Conservation (phyloP, 2,113 vertebrate genomes). For the Hucho hucho region DNA sequence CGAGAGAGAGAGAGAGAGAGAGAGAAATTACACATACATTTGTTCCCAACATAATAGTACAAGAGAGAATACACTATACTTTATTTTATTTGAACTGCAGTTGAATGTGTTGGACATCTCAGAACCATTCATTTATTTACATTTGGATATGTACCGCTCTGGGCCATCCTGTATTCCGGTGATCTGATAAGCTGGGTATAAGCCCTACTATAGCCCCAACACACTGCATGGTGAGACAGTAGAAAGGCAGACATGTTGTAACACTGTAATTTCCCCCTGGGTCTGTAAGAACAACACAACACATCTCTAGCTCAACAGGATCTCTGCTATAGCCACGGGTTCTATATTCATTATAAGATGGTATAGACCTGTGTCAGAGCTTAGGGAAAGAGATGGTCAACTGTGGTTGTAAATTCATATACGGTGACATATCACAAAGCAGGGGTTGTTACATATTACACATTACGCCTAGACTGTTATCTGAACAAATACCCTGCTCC, state of each 20-base stretch:
- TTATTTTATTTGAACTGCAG: too few relatives aligned
- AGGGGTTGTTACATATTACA: conserved; percentile 17
- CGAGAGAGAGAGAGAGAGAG: not conserved
- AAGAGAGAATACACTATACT: too few relatives aligned
- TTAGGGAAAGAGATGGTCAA: conserved; percentile 20
- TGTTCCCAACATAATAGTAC: too few relatives aligned
- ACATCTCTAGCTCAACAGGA: conserved; percentile 39
- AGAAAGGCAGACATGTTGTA: conserved; percentile 8
- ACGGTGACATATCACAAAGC: conserved; percentile 26
- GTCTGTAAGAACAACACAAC: conserved; percentile 40
- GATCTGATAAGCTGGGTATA: too few relatives aligned
- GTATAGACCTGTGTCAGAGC: not conserved
- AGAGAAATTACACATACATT: not conserved
- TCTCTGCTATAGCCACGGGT: conserved; percentile 43
- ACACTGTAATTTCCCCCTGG: conserved; percentile 24
- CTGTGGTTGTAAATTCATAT: conserved; percentile 37
- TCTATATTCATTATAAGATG: conserved; percentile 52
- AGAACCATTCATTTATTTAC: too few relatives aligned
- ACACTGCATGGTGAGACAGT: not conserved
- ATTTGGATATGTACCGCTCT: too few relatives aligned
- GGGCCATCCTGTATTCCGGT: too few relatives aligned
- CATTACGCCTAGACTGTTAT: conserved; percentile 35
- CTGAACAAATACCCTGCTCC: conserved; percentile 63
- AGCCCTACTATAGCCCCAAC: too few relatives aligned
- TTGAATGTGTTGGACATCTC: too few relatives aligned